Evolutionary conservation across 2,888 invertebrate genomes (phyloP).

Genomic region (Drosophila neutralis): DNA sequence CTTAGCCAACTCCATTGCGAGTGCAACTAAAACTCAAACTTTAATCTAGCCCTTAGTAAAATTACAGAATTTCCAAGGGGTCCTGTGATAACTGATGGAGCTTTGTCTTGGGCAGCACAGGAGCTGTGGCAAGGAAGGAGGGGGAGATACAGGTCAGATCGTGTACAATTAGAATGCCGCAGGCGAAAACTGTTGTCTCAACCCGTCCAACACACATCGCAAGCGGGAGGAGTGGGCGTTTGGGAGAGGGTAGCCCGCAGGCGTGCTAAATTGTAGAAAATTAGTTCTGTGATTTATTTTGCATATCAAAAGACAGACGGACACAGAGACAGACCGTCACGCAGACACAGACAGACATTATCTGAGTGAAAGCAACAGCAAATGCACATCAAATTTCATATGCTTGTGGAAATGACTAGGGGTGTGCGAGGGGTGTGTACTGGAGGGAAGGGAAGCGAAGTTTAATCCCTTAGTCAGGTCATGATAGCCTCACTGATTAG

Average conservation of each 20-base stretch:
- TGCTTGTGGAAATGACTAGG: slow-evolving; percentile 18
- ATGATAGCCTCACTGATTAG: slow-evolving; percentile 72
- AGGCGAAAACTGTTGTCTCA: slow-evolving; percentile 22
- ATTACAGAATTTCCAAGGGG: slow-evolving; percentile 14
- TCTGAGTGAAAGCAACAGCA: slow-evolving; percentile 5
- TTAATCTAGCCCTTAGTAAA: slow-evolving; percentile 28
- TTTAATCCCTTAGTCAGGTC: slow-evolving; percentile 26
- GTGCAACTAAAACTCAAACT: slow-evolving; percentile 5
- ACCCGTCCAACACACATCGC: slow-evolving; percentile 15
- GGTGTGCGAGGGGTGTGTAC: background rate
- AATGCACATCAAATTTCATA: slow-evolving; percentile 48
- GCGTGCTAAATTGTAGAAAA: slow-evolving; percentile 64
- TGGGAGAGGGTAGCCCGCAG: slow-evolving; percentile 25
- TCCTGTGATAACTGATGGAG: slow-evolving; percentile 19
- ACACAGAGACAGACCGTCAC: background rate
- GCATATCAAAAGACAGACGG: slow-evolving; percentile 56
- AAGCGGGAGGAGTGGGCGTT: background rate
- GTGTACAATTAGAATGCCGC: slow-evolving; percentile 38
- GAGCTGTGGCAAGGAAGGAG: background rate
- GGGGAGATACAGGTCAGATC: slow-evolving; percentile 16
- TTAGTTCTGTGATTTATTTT: slow-evolving; percentile 67
- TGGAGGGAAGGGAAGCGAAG: no score
- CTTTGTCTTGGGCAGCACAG: background rate
- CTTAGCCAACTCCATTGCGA: background rate
- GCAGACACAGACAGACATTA: background rate